Base-by-base conservation (phyloP, 2,797 vertebrate species). In the Scolopax rusticola region DNA sequence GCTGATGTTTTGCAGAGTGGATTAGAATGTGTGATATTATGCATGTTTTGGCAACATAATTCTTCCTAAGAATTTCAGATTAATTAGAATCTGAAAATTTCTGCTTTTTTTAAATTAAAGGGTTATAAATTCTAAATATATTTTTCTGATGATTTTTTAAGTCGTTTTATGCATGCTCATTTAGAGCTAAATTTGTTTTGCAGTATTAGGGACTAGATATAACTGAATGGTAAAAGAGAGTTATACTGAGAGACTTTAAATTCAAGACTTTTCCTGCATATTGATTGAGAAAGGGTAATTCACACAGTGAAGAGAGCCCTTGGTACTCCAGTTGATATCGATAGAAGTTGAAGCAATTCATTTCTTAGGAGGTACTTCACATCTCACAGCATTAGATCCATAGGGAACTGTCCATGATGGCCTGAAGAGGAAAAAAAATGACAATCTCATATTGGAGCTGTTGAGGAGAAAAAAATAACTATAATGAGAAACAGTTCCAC, bases 401-500 rank as follows among this genome's bases (percentile, higher is more conserved):
- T 33, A 65, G 76, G 60, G 91, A 93, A 20, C 53, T 78, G 73
- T 70, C 76, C 40, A 14, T 25, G 54, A 64, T 68, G 71, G 18
- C 54, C 43, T 60, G 57, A 93, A 73, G n/a, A 88, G 43, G 27
- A 64, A 81, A 78, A 78, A 89, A 81, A 86, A 45, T 54, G 1
- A 53, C 69, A 71, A 33, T 68, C 27, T 95, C 51, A 25, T 63
- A 86, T 41, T 48, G 79, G 77, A 91, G 41, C 57, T 78, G 50
- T 51, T 48, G 53, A 70, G 40, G 40, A 77, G 47, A 89, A 86
- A 86, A 88, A 91, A 11, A 24, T 6, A 13, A 27, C 41, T 94
- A 4, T 83, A 92, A 89, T 89, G 68, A 95, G 81, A 89, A 95
- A 60, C 40, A 61, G 79, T 91, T 95, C 65, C 73, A 85, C 71